Percentiles rank a stretch among this genome's conserved stretches.
Conservation (phyloP, 2,888 invertebrate genomes). For the Kuschelorhynchus macadamiae region DNA sequence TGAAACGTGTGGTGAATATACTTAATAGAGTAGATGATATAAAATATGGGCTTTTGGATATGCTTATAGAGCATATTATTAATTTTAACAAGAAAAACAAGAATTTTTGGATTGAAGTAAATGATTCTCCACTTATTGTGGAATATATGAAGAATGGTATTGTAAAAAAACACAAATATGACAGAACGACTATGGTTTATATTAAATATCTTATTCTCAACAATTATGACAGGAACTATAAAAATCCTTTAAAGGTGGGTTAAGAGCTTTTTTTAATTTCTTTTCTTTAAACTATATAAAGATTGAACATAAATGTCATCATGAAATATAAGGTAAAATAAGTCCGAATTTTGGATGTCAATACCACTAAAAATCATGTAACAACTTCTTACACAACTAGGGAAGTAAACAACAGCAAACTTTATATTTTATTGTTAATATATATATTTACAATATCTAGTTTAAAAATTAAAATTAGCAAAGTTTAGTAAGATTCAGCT, state of each 20-base stretch:
- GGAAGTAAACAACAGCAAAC: too few relatives aligned
- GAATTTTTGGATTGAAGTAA: slow-evolving; percentile 25
- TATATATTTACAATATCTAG: too few relatives aligned
- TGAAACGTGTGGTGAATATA: slow-evolving; percentile 5
- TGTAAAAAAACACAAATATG: not conserved
- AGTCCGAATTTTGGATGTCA: too few relatives aligned
- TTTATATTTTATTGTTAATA: too few relatives aligned
- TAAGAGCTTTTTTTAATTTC: too few relatives aligned
- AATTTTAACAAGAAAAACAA: slow-evolving; percentile 23
- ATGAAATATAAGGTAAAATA: too few relatives aligned
- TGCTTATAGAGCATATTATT: slow-evolving; percentile 8
- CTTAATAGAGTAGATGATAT: not conserved
- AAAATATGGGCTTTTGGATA: not conserved
- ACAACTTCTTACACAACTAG: too few relatives aligned
- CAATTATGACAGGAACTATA: not conserved
- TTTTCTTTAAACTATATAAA: too few relatives aligned
- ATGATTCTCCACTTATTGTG: slow-evolving; percentile 4
- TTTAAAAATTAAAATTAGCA: too few relatives aligned
- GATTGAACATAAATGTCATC: too few relatives aligned
- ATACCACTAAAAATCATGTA: too few relatives aligned
- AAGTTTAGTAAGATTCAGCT: too few relatives aligned
- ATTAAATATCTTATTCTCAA: not conserved
- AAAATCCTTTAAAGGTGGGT: not conserved
- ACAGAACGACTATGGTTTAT: not conserved
- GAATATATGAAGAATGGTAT: slow-evolving; percentile 1